Base-by-base conservation (phyloP, 1,140 invertebrate genomes). In the Drosophila repletoides region DNA sequence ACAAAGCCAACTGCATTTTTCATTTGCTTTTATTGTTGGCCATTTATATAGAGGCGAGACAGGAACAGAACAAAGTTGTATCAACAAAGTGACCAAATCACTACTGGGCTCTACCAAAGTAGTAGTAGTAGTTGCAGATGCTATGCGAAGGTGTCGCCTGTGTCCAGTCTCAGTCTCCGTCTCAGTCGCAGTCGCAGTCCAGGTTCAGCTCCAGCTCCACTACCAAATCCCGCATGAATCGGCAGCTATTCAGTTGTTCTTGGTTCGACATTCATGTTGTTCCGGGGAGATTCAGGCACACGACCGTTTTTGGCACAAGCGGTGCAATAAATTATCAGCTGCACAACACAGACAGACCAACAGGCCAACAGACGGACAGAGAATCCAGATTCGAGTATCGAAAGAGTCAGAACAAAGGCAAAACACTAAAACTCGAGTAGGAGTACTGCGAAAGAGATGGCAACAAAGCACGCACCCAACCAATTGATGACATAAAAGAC, bases 251-350 rank as follows among this genome's bases (percentile, higher is more conserved):
- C 46, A 61, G 56, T 45, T 58, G 43, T 31, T 24, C 5, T n/a
- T 29, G 28, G 19, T 40, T 41, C 33, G 49, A 33, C 49, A 52
- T 51, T 51, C 21, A 51, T 51, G 46, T n/a, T n/a, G n/a, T 51
- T 14, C 22, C 19, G 4, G 36, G 22, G 43, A 17, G 31, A 26
- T 40, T 51, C 55, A 60, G 64, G 64, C 64, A 67, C 60, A 64
- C 51, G 59, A 56, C 59, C 66, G 63, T 84, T 79, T 77, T 84
- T 87, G 80, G 71, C 75, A 68, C 80, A 72, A 76, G 72, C 48
- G 67, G 56, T 52, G 80, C 72, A 72, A 86, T 86, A 86, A 86
- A 86, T 86, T 86, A 86, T 86, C 75, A 72, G 81, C 48, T 71
- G 29, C 29, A 59, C 15, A 61, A 59, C 58, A 74, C 64, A 15